Evolutionary conservation across 53 echinoderm and acorn worm species (phyloP), one percentile per base, ranked within the genome.

Genomic region (Paracentrotus lividus): DNA sequence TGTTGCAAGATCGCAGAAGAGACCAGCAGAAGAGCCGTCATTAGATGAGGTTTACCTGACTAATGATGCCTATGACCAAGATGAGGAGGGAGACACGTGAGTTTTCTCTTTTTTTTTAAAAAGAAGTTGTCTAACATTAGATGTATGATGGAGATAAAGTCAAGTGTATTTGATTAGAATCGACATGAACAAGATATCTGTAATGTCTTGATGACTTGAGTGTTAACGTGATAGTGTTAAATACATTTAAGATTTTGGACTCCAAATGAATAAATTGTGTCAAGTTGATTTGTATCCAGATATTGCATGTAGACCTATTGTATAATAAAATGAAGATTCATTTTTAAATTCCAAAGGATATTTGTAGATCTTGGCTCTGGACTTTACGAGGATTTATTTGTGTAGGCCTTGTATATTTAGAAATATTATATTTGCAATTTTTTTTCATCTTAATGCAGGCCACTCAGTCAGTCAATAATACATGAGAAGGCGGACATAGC

Each of bases 41-140:
- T 65, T 38, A 53, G 93, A 59, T 16, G 85, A 66, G 9, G 65
- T 92, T 34, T 77, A 55, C 8, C 92, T 96, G 1, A 94, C 96
- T 7, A 86, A 57, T 77, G 97, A 96, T 93, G 97, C 97, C 1
- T 96, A 94, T 65, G 90, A 96, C 16, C 97, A 96, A 72, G 97
- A 96, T 78, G 94, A 96, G 49, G 97, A 96, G 68, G 97, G 97
- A 90, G 97, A 96, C 42, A 96, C 95, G 97, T 96, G 94, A 95
- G 97, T 95, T 2, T 42, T 20, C 24, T 9, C 24, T 45, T 81
- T n/a, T 44, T n/a, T 34, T 9, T 4, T 57, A 20, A 20, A 57
- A 13, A 57, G 57, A 52, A 3, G 1, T 52, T 52, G 52, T 0
- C 52, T 3, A 52, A 52, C 57, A 57, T 20, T 57, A 57, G 57